Evolutionary conservation across 1,140 invertebrate genomes (phyloP), one percentile per base, ranked within the genome.

Genomic region (Leptopilina clavipes): DNA sequence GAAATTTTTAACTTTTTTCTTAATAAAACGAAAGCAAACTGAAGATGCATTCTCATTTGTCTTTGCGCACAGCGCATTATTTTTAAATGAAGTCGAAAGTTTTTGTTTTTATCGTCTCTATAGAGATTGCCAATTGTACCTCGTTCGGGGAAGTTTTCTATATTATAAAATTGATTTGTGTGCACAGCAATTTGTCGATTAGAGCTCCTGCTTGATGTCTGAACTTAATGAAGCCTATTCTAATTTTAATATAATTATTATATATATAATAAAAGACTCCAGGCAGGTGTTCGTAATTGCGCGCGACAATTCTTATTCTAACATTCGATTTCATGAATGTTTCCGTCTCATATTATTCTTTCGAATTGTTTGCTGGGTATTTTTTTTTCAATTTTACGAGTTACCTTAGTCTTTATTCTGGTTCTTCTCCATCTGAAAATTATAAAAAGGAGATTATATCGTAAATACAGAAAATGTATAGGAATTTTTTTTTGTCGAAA

Each of bases 341-440:
- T 31, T n/a, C 19, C 59, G 59, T 65, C 25, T 37, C 59, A 31
- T 65, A 65, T 31, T 65, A 10, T 65, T 65, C 22, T 37, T 65
- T 65, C 12, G 59, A 65, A 65, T 31, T 65, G 5, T 25, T 65
- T 12, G 56, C 22, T 25, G 56, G 56, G 10, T 31, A 3, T 40
- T 40, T 40, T 65, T 22, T 31, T 65, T n/a, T 37, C 11, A 31
- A 65, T 22, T 31, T 6, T 31, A 31, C 22, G 19, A n/a, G 14
- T 65, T 31, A 65, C 59, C 59, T 65, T 65, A 31, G 12, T 72
- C 9, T 82, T 80, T 87, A 88, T 87, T 87, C 86, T 2, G 85
- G 83, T 78, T 87, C 86, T 19, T 88, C 86, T 5, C 85, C 86
- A 54, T 88, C 87, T 87, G 59, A 52, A 82, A 85, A 18, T 31